These are phyloP conservation scores for Stratiomys singularior DNA, from an alignment of 2,888 invertebrate genomes.

Conservation along the genomic window DNA sequence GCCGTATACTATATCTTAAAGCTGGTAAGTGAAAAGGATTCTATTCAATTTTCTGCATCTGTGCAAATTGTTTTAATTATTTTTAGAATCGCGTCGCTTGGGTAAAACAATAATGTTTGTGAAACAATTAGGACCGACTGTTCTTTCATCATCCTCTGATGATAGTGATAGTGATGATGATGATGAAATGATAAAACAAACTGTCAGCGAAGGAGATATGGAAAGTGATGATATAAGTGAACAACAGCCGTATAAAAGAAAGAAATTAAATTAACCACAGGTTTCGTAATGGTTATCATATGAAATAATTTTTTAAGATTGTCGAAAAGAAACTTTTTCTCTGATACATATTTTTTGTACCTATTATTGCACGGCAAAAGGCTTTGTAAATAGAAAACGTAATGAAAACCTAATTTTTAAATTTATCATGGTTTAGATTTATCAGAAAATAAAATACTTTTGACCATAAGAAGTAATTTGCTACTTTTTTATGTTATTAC, in stretches of 20 bases:
- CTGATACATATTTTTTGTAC: too few relatives aligned
- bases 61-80: conserved; percentile 9
- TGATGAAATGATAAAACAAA: conserved; percentile 54
- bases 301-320: too few relatives aligned
- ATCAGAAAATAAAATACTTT: too few relatives aligned
- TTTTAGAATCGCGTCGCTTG: conserved; percentile 66
- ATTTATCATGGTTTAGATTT: too few relatives aligned
- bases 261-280: conserved; percentile 51
- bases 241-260: conserved; percentile 60
- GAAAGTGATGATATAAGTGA: conserved; percentile 53
- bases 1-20: conserved; percentile 72
- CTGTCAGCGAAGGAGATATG: conserved; percentile 22
- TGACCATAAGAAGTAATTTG: too few relatives aligned
- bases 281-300: too few relatives aligned
- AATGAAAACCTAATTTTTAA: too few relatives aligned
- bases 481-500: too few relatives aligned
- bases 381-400: too few relatives aligned
- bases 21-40: conserved; percentile 68
- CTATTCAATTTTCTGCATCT: neutral
- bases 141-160: conserved; percentile 56
- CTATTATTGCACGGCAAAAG: too few relatives aligned
- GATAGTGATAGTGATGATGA: conserved; percentile 54
- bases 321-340: too few relatives aligned
- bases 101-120: conserved; percentile 69
- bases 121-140: conserved; percentile 62